phyloP scores from a whole-genome alignment of 2,797 vertebrate genomes.

The Oophaga sylvatica region DNA sequence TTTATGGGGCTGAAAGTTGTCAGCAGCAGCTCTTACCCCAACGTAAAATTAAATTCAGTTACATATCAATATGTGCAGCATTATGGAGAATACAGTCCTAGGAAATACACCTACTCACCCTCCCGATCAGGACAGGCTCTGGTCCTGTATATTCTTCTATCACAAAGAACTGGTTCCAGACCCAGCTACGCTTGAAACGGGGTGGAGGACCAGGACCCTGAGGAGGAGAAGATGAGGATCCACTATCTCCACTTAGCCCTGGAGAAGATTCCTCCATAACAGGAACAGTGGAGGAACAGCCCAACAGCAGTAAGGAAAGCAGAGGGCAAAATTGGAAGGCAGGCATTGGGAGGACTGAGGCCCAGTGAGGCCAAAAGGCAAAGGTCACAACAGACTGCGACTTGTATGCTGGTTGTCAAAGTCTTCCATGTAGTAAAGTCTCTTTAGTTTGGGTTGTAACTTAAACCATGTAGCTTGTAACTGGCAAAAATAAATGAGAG shows the following conservation, averaged over 20 bases:
- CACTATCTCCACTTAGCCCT: conserved; percentile 65
- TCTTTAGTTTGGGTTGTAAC: conserved; percentile 12
- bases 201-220: conserved; percentile 74
- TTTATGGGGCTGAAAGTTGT: not conserved
- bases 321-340: conserved; percentile 46
- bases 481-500: conserved; percentile 37
- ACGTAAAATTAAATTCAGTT: not conserved
- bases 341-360: conserved; percentile 53
- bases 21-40: not conserved
- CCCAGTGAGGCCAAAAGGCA: conserved; percentile 23
- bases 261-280: conserved; percentile 67
- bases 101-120: conserved; percentile 77
- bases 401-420: conserved; percentile 21
- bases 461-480: conserved; percentile 44
- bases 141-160: conserved; percentile 92
- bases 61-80: not conserved
- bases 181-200: conserved; percentile 89
- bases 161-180: conserved; percentile 96
- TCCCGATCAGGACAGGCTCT: conserved; percentile 90
- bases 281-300: conserved; percentile 76
- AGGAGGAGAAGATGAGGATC: conserved; percentile 63
- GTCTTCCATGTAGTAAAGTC: conserved; percentile 53
- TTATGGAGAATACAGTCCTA: not conserved
- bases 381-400: conserved; percentile 39
- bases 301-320: conserved; percentile 71